Evolutionary conservation across 1,140 invertebrate species (phyloP).

Genomic region (Catajapyx aquilonaris): DNA sequence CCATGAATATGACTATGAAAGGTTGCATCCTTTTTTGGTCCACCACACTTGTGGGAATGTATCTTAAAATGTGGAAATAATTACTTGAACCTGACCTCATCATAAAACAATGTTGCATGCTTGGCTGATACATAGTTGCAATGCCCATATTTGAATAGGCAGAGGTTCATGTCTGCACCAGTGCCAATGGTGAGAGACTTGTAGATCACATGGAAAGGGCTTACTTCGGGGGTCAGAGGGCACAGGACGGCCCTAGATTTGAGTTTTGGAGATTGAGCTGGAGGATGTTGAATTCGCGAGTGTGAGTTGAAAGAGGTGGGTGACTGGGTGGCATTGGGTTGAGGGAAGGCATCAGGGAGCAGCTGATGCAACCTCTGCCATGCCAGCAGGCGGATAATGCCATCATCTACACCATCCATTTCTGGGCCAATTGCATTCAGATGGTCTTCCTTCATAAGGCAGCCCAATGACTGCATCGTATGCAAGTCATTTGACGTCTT

Average conservation of each 20-base stretch:
- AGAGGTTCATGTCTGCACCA: conserved; percentile 49
- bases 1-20: no score
- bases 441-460: not conserved
- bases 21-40: no score
- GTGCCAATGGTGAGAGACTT: conserved; percentile 50
- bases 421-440: conserved; percentile 20
- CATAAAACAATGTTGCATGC: conserved; percentile 74
- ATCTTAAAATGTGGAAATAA: no score
- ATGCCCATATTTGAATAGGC: conserved; percentile 41
- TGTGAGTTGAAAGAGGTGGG: conserved; percentile 15
- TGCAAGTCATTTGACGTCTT: not conserved
- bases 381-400: conserved; percentile 43
- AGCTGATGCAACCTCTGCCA: conserved; percentile 52
- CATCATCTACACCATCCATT: conserved; percentile 40
- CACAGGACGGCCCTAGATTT: not conserved
- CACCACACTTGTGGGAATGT: no score
- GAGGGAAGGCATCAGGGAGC: conserved; percentile 17
- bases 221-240: conserved; percentile 12
- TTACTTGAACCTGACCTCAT: conserved; percentile 62
- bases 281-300: conserved; percentile 4
- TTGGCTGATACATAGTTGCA: conserved; percentile 58
- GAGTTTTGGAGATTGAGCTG: conserved; percentile 13
- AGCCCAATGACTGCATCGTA: not conserved
- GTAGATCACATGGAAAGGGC: conserved; percentile 45
- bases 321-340: conserved; percentile 12